Evolutionary conservation across 2,888 invertebrate species (phyloP).

Genomic region (Panzeria rudis): DNA sequence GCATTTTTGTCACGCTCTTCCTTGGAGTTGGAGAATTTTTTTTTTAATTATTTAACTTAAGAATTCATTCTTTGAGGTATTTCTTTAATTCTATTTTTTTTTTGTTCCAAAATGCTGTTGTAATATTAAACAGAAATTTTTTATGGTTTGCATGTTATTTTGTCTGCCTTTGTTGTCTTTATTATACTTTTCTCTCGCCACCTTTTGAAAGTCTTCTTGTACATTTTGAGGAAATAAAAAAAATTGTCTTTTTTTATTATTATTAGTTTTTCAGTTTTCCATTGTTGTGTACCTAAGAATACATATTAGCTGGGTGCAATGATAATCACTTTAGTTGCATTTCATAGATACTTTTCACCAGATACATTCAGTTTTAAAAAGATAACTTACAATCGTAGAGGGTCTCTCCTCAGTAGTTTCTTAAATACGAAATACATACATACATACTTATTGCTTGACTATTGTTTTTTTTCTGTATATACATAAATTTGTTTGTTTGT

Average conservation of each 20-base stretch:
- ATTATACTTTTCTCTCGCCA: conserved; percentile 19
- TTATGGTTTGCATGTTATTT: conserved; percentile 10
- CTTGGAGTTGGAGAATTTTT: too few species aligned
- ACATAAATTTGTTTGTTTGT: background rate
- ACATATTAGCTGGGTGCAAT: background rate
- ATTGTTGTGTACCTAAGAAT: conserved; percentile 17
- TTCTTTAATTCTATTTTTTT: too few species aligned
- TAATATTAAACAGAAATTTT: conserved; percentile 20
- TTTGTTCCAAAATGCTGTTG: background rate
- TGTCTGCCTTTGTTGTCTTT: conserved; percentile 16
- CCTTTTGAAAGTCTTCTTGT: conserved; percentile 49
- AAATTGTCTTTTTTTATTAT: background rate
- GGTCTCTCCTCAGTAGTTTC: conserved; percentile 36
- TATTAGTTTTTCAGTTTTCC: background rate
- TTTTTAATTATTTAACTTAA: too few species aligned
- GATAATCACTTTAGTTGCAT: conserved; percentile 46
- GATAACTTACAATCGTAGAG: conserved; percentile 45
- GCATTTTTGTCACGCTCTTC: too few species aligned
- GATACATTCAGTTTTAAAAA: conserved; percentile 33
- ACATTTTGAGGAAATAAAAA: conserved; percentile 18
- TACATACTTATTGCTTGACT: conserved; percentile 10
- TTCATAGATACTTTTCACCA: conserved; percentile 51
- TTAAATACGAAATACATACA: conserved; percentile 16
- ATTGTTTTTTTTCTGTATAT: background rate
- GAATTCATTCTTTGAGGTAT: conserved; percentile 11